Percentiles rank a stretch among this genome's conserved stretches.
Conservation (phyloP, 1,140 invertebrate genomes). For the Aradophagus sp. region DNA sequence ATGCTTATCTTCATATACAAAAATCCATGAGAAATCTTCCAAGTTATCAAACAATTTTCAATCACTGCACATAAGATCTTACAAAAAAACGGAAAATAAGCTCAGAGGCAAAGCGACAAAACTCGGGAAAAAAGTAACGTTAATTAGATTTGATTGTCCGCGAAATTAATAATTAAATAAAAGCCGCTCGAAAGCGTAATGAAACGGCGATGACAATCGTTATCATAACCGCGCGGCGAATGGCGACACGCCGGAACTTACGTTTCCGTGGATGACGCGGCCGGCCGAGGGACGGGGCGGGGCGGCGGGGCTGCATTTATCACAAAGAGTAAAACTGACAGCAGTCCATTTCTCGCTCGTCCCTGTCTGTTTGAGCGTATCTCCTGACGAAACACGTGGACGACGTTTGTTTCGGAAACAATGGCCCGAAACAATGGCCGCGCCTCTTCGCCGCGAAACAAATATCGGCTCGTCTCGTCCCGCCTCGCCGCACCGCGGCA, state of each 20-base stretch:
- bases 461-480: slow-evolving; percentile 33
- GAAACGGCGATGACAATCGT: slow-evolving; percentile 48
- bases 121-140: slow-evolving; percentile 1
- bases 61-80: no score
- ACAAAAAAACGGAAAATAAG: no score
- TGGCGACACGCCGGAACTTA: slow-evolving; percentile 49
- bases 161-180: slow-evolving; percentile 44
- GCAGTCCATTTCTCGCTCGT: slow-evolving; percentile 74
- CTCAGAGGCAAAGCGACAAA: no score
- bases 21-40: no score
- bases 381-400: slow-evolving; percentile 73
- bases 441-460: slow-evolving; percentile 54
- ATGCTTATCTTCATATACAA: no score
- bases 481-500: slow-evolving; percentile 36
- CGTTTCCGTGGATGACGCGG: slow-evolving; percentile 41
- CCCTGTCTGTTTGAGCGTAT: slow-evolving; percentile 72
- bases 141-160: slow-evolving; percentile 23
- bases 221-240: slow-evolving; percentile 36
- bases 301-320: slow-evolving; percentile 66
- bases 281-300: slow-evolving; percentile 34
- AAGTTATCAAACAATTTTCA: no score
- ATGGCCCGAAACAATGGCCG: slow-evolving; percentile 73
- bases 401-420: slow-evolving; percentile 74
- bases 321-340: slow-evolving; percentile 73
- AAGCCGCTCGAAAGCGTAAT: slow-evolving; percentile 20